These are phyloP conservation scores for Rhizoglyphus robini DNA, from an alignment of 1,140 invertebrate genomes.

Conservation along the genomic window DNA sequence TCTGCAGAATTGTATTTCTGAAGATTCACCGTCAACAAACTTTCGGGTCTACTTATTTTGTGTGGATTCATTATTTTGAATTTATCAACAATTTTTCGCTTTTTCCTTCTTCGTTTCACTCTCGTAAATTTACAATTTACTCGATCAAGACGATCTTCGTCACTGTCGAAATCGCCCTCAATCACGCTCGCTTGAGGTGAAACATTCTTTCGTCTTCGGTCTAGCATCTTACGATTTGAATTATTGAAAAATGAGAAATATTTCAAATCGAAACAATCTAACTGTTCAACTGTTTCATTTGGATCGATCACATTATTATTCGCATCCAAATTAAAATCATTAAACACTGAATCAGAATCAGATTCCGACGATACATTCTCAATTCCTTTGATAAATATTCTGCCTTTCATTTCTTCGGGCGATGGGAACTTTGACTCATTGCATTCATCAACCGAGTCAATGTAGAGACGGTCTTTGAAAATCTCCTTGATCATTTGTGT, in stretches of 20 bases:
- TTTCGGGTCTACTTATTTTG: neutral
- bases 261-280: no score
- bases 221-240: neutral
- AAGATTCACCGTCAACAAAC: neutral
- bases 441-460: neutral
- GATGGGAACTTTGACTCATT: slow-evolving; percentile 32
- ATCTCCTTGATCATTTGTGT: slow-evolving; percentile 38
- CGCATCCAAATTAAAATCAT: neutral
- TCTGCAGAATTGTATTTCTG: neutral
- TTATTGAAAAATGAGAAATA: no score
- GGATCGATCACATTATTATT: neutral
- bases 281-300: slow-evolving; percentile 2
- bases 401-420: slow-evolving; percentile 36
- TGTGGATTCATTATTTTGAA: neutral
- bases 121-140: neutral
- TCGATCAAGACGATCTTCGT: neutral
- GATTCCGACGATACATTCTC: neutral
- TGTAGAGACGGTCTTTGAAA: neutral
- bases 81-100: neutral
- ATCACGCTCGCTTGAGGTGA: neutral
- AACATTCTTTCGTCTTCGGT: neutral
- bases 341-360: neutral
- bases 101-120: neutral
- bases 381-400: slow-evolving; percentile 38
- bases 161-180: neutral